Conservation (phyloP, 2,797 vertebrate genomes). For the Anas bernieri region DNA sequence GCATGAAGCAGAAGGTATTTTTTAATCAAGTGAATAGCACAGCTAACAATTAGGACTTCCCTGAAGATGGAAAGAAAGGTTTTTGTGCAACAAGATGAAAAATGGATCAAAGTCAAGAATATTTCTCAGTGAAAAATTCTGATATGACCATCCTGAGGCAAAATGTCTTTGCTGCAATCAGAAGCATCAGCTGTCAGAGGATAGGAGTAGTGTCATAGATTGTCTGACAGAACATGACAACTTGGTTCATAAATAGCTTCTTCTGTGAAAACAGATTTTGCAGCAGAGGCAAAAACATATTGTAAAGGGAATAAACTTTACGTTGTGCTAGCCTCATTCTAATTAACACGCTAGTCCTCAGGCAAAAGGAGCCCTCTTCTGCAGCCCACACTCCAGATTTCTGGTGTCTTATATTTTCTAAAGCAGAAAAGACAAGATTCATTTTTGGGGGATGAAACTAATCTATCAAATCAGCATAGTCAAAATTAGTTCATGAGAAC, state of each 20-base stretch:
- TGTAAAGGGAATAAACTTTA: constrained; percentile 35
- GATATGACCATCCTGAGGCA: constrained; percentile 27
- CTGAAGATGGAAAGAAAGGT: not conserved
- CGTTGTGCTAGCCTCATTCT: constrained; percentile 50
- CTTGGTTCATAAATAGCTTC: constrained; percentile 58
- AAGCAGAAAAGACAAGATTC: not conserved
- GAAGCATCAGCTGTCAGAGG: constrained; percentile 31
- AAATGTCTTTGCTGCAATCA: constrained; percentile 13
- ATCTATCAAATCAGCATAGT: not conserved
- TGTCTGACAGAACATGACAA: constrained; percentile 50
- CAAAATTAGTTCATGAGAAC: not conserved
- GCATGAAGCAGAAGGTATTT: not conserved
- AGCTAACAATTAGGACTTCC: not conserved
- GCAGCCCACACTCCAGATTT: constrained; percentile 12
- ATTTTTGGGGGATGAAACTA: not conserved
- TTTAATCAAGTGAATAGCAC: not conserved
- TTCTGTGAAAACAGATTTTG: constrained; percentile 51
- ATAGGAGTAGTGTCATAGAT: constrained; percentile 32
- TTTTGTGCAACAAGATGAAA: not conserved
- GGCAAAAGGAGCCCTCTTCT: constrained; percentile 3
- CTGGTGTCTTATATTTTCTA: not conserved
- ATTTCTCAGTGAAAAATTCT: not conserved
- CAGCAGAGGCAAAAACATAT: constrained; percentile 43
- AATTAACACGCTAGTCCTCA: constrained; percentile 34
- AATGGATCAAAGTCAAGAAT: not conserved